Evolutionary conservation across 2,888 invertebrate genomes (phyloP), one percentile per base, ranked within the genome.

Genomic region (Palloptera scutellata): DNA sequence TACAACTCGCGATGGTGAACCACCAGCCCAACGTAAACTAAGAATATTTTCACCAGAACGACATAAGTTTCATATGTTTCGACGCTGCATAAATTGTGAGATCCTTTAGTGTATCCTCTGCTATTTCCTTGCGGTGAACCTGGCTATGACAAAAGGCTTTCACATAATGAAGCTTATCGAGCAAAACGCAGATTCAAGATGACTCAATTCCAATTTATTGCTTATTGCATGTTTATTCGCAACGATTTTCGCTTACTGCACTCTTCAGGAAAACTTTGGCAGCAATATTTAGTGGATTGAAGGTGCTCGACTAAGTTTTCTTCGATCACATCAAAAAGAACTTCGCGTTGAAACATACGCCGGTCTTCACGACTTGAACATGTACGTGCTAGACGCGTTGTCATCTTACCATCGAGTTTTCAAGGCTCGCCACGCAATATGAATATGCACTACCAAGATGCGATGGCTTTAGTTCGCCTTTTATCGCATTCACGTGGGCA

Each of bases 71-170:
- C 17, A 13, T 48, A 30, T 9, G 48, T 57, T 11, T 51, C 48
- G 45, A 64, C 48, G 30, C 20, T 54, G 42, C 54, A 54, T n/a
- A 53, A 45, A 45, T 48, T 64, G 13, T 64, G 55, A 4, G 51
- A 64, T 58, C 64, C 64, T 15, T 64, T 64, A 48, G 58, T 64
- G 30, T 64, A 64, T 58, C 58, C 64, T 9, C 64, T 64, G n/a
- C 51, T 58, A 54, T 63, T 63, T 43, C 55, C 54, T 12, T 62
- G n/a, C n/a, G n/a, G n/a, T n/a, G n/a, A n/a, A n/a, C n/a, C n/a
- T n/a, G n/a, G n/a, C n/a, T n/a, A n/a, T 41, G 57, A 64, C 30
- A 51, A 64, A 64, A 57, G 45, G 30, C 52, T 51, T 41, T n/a
- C 51, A 55, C 58, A 58, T 64, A n/a, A 64, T 19, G 15, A 64